Evolutionary conservation across 2,113 vertebrate species (phyloP), one percentile per base, ranked within the genome.

Genomic region (Kryptolebias marmoratus): DNA sequence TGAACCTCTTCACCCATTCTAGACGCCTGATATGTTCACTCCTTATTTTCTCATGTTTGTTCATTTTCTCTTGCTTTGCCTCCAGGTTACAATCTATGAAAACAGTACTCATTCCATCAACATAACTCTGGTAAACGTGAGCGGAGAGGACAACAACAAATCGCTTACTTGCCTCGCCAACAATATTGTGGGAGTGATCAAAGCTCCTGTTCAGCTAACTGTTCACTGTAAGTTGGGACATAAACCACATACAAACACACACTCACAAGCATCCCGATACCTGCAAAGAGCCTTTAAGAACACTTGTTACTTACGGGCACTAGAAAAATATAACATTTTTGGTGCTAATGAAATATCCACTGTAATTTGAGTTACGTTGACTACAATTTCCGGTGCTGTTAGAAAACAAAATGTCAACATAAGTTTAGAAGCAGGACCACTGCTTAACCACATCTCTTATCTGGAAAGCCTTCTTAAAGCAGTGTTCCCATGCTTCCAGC

Each of bases 171-270:
- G 97, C 87, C 97, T 96, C 0, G 96, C 97, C 0, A 96, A 96
- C 93, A 99, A 98, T 0, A 90, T 97, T 61, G 97, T 99, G 91
- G 97, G 97, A 65, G 97, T 96, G 96, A 97, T 94, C 89, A 98
- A 97, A 13, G 95, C 96, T 75, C 96, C 96, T 0, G 94, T 99
- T 28, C 94, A 95, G 64, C 95, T 99, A 65, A 96, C 94, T 0
- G 96, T 99, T 73, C 95, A 97, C 88, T 99, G 97, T 99, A 93
- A 96, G 97, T 96, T 61, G 11, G 55, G 32, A 57, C 70, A 32
- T 7, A n/a, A 9, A 56, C 16, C 14, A 66, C 31, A 45, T 1
- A 44, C 68, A 73, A 13, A 22, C 22, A 70, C 30, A 31, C 68
- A 61, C 2, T 9, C 70, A 71, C 44, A 75, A 9, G 36, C 13